Conservation (phyloP, 2,888 invertebrate species). For the Tipula vernalis region DNA sequence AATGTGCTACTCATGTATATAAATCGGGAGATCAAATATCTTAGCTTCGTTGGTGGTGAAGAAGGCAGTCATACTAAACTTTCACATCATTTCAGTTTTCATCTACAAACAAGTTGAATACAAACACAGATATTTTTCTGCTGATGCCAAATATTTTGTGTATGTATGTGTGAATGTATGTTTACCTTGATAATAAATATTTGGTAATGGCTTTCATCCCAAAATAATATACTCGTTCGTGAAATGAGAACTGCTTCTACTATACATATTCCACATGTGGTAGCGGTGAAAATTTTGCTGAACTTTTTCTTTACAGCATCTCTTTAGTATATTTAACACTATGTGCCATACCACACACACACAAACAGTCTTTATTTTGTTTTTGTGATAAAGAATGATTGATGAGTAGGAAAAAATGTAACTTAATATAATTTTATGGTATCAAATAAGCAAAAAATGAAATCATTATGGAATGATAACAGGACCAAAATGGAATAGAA, state of each 20-base stretch:
- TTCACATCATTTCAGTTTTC: no score
- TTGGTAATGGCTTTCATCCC: not conserved
- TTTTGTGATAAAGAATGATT: not conserved
- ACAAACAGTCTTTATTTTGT: not conserved
- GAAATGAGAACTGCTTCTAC: not conserved
- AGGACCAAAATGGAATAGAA: not conserved
- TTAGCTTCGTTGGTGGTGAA: no score
- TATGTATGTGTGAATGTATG: not conserved
- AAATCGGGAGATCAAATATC: no score
- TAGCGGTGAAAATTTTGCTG: not conserved
- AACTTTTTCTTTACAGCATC: not conserved
- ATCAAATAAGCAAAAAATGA: not conserved
- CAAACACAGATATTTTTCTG: not conserved
- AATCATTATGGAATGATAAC: not conserved
- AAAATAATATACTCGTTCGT: not conserved
- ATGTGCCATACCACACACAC: not conserved
- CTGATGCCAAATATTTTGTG: not conserved
- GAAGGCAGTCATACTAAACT: no score
- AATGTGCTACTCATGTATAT: no score
- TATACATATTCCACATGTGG: not conserved
- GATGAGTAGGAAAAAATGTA: not conserved
- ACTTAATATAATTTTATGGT: not conserved
- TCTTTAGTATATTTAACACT: not conserved
- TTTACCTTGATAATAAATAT: not conserved
- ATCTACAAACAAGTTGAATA: no score